A percentile compares a stretch with the other conserved stretches of the same genome.
These are phyloP conservation scores for Stenodera caucasica DNA, from an alignment of 2,888 invertebrate genomes.

Conservation along the genomic window DNA sequence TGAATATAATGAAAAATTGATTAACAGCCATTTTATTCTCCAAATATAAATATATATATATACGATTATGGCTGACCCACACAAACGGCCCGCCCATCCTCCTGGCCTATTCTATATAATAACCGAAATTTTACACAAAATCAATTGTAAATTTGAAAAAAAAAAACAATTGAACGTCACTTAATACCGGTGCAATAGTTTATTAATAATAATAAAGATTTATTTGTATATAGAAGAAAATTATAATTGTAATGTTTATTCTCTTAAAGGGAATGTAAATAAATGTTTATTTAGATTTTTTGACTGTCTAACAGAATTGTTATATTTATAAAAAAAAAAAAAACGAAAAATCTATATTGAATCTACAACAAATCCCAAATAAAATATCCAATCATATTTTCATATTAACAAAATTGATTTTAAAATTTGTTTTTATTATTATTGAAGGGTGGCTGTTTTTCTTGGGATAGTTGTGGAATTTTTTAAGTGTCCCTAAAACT, in stretches of 20 bases:
- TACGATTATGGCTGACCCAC: constrained; percentile 36
- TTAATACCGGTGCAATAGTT: constrained; percentile 8
- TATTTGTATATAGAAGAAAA: not conserved
- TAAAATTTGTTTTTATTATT: no score
- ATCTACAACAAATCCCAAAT: not conserved
- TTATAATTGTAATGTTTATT: constrained; percentile 3
- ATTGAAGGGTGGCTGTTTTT: not conserved
- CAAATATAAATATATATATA: constrained; percentile 33
- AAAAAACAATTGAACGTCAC: constrained; percentile 11
- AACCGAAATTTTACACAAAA: not conserved
- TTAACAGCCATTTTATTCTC: constrained; percentile 47
- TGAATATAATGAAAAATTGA: constrained; percentile 10
- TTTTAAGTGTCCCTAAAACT: constrained; percentile 1
- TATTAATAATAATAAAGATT: no score
- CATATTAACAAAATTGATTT: no score
- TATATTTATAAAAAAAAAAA: not conserved
- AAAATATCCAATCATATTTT: not conserved
- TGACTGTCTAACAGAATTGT: not conserved
- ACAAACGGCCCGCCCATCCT: constrained; percentile 4
- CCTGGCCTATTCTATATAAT: not conserved
- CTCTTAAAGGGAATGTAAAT: not conserved
- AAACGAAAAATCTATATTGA: no score
- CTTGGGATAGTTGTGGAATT: not conserved
- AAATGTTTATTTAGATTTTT: constrained; percentile 1
- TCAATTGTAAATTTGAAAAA: not conserved